Percentiles rank a stretch among this genome's conserved stretches.
Evolutionary conservation across 2,797 vertebrate species (phyloP).

Genomic region (Sitta carolinensis): DNA sequence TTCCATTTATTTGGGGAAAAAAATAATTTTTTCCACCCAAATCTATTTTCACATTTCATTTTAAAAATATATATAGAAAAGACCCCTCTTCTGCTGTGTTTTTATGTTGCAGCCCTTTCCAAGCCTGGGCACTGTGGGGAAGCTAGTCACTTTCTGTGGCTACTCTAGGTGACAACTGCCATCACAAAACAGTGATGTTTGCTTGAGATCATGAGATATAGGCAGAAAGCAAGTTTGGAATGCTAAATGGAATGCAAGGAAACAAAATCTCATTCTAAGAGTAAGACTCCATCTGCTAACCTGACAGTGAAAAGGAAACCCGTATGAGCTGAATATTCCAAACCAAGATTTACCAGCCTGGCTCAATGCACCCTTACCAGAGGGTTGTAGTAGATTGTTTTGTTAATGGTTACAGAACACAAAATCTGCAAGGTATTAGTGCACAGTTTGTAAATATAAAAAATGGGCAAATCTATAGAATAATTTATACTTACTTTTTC

Average conservation of each 20-base stretch:
- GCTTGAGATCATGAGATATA: background rate
- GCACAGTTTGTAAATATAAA: background rate
- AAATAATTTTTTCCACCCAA: fast-evolving
- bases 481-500: background rate
- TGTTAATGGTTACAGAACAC: background rate
- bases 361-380: background rate
- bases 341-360: background rate
- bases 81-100: background rate
- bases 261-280: background rate
- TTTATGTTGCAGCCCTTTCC: background rate
- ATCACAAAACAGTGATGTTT: background rate
- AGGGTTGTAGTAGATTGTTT: background rate
- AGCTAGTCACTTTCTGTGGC: background rate
- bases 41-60: background rate
- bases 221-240: background rate
- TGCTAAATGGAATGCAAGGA: background rate
- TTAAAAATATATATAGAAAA: background rate
- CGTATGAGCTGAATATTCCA: background rate
- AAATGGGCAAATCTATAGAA: background rate
- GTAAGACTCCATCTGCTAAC: background rate
- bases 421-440: background rate
- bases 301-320: background rate
- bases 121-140: too few species aligned
- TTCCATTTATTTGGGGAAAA: background rate
- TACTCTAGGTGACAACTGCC: background rate